Percentiles rank a stretch among this genome's conserved stretches.
phyloP scores from a whole-genome alignment of 37 sponge, comb jelly and placozoan genomes.

The Ianthella basta region DNA sequence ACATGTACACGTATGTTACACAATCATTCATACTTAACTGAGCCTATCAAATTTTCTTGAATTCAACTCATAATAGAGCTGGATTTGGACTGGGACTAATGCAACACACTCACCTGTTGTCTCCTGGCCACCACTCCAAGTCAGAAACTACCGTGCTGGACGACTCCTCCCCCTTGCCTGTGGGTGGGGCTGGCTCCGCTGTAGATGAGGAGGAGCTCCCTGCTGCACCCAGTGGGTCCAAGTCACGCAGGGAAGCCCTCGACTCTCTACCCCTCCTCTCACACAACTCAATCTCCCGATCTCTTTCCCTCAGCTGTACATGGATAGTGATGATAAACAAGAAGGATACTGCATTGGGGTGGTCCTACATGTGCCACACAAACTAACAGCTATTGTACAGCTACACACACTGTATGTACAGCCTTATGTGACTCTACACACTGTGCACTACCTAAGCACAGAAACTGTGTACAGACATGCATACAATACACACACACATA shows the following conservation, averaged over 20 bases:
- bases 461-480: background rate
- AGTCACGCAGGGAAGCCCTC: conserved; percentile 4
- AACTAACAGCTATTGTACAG: too few species aligned
- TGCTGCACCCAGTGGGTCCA: background rate
- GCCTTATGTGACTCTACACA: background rate
- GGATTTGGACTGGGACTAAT: background rate
- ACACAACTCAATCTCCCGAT: background rate
- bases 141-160: background rate
- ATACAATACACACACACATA: too few species aligned
- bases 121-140: conserved; percentile 18
- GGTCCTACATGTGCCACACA: background rate
- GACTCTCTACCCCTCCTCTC: conserved; percentile 22
- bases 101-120: background rate
- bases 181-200: background rate
- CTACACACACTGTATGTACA: conserved; percentile 9
- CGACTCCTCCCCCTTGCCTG: background rate
- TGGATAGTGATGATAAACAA: too few species aligned
- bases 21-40: too few species aligned
- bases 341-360: too few species aligned
- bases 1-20: too few species aligned
- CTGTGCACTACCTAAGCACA: background rate
- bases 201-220: background rate
- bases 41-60: too few species aligned
- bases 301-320: conserved; percentile 19
- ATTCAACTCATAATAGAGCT: too few species aligned